Base-by-base conservation (phyloP, 2,888 invertebrate genomes). In the Junonia oenone region DNA sequence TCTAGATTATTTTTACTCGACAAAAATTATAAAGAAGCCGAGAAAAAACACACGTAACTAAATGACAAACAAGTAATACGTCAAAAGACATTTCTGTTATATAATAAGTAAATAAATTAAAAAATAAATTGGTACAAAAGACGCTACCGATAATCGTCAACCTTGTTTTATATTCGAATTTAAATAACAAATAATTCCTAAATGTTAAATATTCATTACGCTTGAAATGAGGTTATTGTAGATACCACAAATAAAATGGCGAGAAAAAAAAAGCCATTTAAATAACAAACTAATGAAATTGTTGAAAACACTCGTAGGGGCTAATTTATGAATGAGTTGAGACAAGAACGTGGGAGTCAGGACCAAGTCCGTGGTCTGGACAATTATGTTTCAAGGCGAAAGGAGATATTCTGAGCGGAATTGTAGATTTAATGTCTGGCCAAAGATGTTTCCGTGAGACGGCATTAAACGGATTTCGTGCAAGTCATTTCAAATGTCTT, bases 341-440 rank as follows among this genome's bases (percentile, higher is more conserved):
- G 31, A 48, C 47, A 37, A 13, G 14, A 29, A 40, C 48, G 37
- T 11, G 13, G 33, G 53, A 53, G 11, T 26, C n/a, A 17, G 14
- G 19, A 35, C 37, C 45, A 17, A 33, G 45, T 40, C 15, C 9
- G 38, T 19, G 11, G 38, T 17, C 38, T 19, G 38, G 19, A 17
- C 17, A 15, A 38, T 38, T 40, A 33, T 51, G 22, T 35, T 45
- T 51, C 51, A 52, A 53, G 52, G 52, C 46, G 37, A 52, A 17
- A 27, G 35, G 43, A n/a, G 14, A 33, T 26, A 51, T 52, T 52
- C 35, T 43, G 35, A 52, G 27, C 45, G 15, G 35, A 38, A 38
- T 45, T 9, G 17, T 5, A 19, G 14, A 17, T 29, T 29, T 29
- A 52, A 38, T 46, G 38, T 11, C 38, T 19, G 17, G 17, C 11